Base-by-base conservation (phyloP, 2,113 vertebrate genomes). In the Atractosteus spatula region DNA sequence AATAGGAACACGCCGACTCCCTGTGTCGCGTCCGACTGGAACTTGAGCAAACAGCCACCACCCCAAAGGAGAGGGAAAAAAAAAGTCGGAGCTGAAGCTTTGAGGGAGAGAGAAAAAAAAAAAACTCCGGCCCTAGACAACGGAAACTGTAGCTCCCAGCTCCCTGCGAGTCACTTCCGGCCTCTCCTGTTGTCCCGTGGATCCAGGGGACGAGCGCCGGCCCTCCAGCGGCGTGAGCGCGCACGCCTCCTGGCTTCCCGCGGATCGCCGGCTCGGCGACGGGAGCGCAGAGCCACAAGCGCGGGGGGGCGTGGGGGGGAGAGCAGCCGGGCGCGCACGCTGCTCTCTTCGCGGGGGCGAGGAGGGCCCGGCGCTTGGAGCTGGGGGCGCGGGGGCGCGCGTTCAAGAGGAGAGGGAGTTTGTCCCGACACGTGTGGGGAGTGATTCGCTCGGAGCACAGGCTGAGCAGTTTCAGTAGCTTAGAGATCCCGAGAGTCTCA, bases 11-110 rank as follows among this genome's bases (percentile, higher is more conserved):
- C 17, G 17, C 59, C 7, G 59, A 29, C 29, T 29, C 29, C 17
- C 59, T 62, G 6, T 62, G 14, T 29, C 14, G 14, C 7, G 59
- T 62, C 59, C 14, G 59, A 62, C 13, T 62, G 14, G 74, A 82
- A 84, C 68, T 83, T 80, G 71, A 66, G 65, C 76, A 75, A 74
- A 63, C 71, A 74, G 11, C 68, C 80, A 85, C 76, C 83, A 85
- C 84, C 88, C 86, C 85, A 85, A 85, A 29, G 64, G 14, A 78
- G 79, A 78, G 67, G 62, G 55, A 47, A 70, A 62, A 78, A 80
- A 78, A 67, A 62, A 62, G 55, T 76, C 77, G 47, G 74, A 76
- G 62, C 42, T 69, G 62, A 77, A 81, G 80, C 81, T 70, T 66
- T 75, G 79, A 82, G 29, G 29, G 29, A 2, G 29, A 29, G 1